Evolutionary conservation across 2,113 vertebrate species (phyloP).

Genomic region (Stictonetta naevosa): DNA sequence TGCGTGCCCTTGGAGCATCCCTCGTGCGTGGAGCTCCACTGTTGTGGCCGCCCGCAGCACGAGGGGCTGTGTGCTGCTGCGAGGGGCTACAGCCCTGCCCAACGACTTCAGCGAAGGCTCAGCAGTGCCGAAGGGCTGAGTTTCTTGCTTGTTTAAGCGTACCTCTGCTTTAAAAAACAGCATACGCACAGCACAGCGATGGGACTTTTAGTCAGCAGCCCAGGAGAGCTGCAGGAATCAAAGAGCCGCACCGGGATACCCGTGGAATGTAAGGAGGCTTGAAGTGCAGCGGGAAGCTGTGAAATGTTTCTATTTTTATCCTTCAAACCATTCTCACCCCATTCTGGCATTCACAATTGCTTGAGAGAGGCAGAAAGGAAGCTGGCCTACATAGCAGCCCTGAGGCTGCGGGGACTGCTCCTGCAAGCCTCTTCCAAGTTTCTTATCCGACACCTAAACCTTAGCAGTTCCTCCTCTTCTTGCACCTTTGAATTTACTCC

Average conservation of each 20-base stretch:
- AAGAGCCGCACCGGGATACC: neutral
- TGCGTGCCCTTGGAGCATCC: no score
- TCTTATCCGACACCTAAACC: neutral
- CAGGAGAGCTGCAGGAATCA: neutral
- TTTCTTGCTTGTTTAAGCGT: neutral
- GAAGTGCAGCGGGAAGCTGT: neutral
- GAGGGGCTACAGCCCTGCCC: neutral
- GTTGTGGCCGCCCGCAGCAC: no score
- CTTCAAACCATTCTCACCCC: neutral
- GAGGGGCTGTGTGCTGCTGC: no score
- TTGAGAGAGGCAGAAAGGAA: neutral
- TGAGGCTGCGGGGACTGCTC: neutral
- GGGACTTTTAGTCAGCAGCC: neutral
- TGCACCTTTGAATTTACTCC: neutral
- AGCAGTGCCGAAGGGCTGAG: fast-evolving
- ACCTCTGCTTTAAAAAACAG: neutral
- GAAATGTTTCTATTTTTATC: neutral
- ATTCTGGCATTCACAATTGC: neutral
- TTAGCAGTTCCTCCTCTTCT: neutral
- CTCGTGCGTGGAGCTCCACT: no score
- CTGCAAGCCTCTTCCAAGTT: neutral
- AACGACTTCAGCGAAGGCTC: neutral
- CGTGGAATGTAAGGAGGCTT: neutral
- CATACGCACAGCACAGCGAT: fast-evolving
- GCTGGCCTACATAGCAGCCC: neutral